Evolutionary conservation across 2,113 vertebrate genomes (phyloP).

Genomic region (Callocephalon fimbriatum): DNA sequence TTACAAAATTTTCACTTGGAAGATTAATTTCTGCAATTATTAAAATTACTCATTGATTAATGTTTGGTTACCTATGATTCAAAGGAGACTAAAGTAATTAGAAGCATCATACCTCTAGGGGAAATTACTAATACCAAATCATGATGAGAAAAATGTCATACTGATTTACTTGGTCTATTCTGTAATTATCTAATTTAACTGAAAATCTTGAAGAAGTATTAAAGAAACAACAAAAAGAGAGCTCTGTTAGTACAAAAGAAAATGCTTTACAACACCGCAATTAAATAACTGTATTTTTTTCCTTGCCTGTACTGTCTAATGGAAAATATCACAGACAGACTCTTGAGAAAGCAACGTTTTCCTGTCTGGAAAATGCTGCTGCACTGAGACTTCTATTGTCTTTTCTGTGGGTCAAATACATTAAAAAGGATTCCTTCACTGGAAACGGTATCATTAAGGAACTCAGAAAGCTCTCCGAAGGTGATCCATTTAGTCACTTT

Average conservation of each 20-base stretch:
- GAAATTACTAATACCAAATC: neutral
- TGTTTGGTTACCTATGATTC: neutral
- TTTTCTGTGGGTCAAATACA: neutral
- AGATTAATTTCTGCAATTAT: neutral
- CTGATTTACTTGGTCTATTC: neutral
- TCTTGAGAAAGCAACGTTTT: neutral
- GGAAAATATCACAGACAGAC: neutral
- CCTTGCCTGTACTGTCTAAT: neutral
- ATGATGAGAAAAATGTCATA: neutral
- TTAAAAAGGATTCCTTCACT: neutral
- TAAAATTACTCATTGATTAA: neutral
- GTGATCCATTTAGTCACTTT: neutral
- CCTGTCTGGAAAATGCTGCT: neutral
- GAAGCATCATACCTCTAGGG: neutral
- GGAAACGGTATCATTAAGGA: neutral
- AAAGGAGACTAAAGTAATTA: neutral
- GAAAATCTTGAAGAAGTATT: neutral
- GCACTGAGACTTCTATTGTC: neutral
- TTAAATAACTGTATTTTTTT: neutral
- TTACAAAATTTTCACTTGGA: neutral
- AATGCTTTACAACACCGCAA: neutral
- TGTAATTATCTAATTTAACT: neutral
- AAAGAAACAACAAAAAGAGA: neutral
- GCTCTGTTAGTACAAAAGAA: neutral
- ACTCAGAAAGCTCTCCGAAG: neutral